Evolutionary conservation across 2,888 invertebrate species (phyloP), one percentile per base, ranked within the genome.

Genomic region (Eretmocerus hayati): DNA sequence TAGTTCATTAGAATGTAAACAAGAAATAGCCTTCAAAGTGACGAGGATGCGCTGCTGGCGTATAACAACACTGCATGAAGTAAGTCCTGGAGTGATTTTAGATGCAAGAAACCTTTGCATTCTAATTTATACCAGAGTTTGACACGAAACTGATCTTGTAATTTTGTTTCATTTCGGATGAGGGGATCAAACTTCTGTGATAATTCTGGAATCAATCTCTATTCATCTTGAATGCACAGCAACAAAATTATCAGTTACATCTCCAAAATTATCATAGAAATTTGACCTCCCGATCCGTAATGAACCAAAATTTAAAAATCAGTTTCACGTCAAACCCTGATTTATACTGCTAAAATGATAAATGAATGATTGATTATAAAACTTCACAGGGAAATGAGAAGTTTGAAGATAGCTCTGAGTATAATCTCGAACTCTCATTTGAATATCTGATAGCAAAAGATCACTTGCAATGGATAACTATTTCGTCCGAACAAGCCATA

Each of bases 11-110:
- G 76, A 78, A 16, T 76, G 78, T 23, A 80, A 83, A 47, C 74
- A 80, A n/a, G 81, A 82, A 57, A 85, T 87, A 40, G 80, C 82
- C 62, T 96, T 93, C 71, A 90, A 91, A 72, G 92, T 96, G 32
- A 96, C 95, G 1, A 78, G 96, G 59, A 96, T 97, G 87, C 81
- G 92, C 50, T 95, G 95, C 64, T 99, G 97, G 97, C 80, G 96
- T 59, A 92, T 97, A 40, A 93, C 92, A 18, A 89, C 91, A 2
- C 76, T 85, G 42, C 35, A 50, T 9, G 50, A 57, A 47, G 51
- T 53, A 47, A 26, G 31, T 36, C 11, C 11, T 6, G 26, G 11
- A 26, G 26, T 26, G 11, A 11, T 26, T 9, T 11, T 26, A 26
- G 26, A n/a, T n/a, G n/a, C n/a, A n/a, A n/a, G n/a, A n/a, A n/a